These are phyloP conservation scores for Nothocercus julius DNA, from an alignment of 2,113 vertebrate species.

Conservation along the genomic window DNA sequence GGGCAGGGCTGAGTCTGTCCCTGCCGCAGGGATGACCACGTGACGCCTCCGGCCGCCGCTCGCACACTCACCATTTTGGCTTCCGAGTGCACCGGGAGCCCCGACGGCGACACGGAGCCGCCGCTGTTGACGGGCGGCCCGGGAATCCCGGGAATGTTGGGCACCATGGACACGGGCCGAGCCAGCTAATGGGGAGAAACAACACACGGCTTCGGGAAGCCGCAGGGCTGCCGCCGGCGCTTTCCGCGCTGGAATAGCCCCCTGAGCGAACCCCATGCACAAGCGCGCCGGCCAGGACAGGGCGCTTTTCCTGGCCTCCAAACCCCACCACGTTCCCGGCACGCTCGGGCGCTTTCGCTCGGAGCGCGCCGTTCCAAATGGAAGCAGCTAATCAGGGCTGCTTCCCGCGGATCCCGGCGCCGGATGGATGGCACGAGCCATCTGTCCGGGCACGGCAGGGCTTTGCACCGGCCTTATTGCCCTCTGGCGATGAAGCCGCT, in stretches of 20 bases:
- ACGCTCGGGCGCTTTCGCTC: slow-evolving; percentile 8
- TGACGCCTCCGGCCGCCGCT: too few relatives aligned
- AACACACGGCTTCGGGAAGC: background rate
- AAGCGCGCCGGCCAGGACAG: background rate
- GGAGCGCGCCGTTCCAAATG: slow-evolving; percentile 46
- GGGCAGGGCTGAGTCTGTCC: background rate
- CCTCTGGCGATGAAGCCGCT: background rate
- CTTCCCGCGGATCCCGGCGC: slow-evolving; percentile 56
- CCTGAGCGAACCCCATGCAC: background rate
- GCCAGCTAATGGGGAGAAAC: slow-evolving; percentile 81
- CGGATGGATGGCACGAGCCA: slow-evolving; percentile 52
- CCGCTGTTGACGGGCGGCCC: slow-evolving; percentile 91
- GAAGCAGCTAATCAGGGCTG: slow-evolving; percentile 60
- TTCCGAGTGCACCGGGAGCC: slow-evolving; percentile 88
- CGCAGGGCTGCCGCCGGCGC: background rate
- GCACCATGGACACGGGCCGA: slow-evolving; percentile 91
- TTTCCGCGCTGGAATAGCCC: background rate
- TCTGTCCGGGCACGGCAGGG: slow-evolving; percentile 58
- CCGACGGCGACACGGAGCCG: slow-evolving; percentile 90
- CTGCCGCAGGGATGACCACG: too few relatives aligned
- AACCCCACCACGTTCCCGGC: slow-evolving; percentile 21
- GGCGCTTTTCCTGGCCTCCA: background rate
- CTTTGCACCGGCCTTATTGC: background rate
- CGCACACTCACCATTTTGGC: slow-evolving; percentile 91
- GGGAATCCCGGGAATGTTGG: slow-evolving; percentile 97